phyloP scores from a whole-genome alignment of 2,888 invertebrate species.

The Muscina levida region DNA sequence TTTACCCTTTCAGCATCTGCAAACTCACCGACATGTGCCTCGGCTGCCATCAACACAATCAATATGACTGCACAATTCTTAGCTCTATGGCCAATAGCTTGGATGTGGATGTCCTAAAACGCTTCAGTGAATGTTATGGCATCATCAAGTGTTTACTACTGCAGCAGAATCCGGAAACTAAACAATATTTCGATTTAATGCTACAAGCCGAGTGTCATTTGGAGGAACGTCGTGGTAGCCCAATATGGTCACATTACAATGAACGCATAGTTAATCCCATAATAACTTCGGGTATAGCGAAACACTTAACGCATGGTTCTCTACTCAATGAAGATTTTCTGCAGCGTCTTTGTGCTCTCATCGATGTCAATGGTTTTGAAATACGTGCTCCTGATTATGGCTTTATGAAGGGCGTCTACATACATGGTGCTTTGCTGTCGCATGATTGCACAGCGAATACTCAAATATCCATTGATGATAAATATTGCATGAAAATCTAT shows the following conservation, averaged over 20 bases:
- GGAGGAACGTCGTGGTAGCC: slow-evolving; percentile 81
- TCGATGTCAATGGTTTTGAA: slow-evolving; percentile 90
- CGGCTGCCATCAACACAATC: slow-evolving; percentile 79
- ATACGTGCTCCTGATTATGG: slow-evolving; percentile 81
- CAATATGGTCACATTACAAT: slow-evolving; percentile 82
- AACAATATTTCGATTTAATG: slow-evolving; percentile 81
- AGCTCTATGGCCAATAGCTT: slow-evolving; percentile 75
- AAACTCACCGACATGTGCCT: slow-evolving; percentile 81
- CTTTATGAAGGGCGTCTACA: slow-evolving; percentile 85
- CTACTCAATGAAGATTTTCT: slow-evolving; percentile 81
- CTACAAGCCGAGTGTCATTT: slow-evolving; percentile 83
- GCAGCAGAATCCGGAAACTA: slow-evolving; percentile 78
- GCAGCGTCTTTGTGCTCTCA: slow-evolving; percentile 86
- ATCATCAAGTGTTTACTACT: slow-evolving; percentile 80
- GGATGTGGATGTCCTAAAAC: slow-evolving; percentile 75
- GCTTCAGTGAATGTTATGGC: slow-evolving; percentile 72
- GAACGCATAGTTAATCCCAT: slow-evolving; percentile 79
- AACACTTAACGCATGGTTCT: slow-evolving; percentile 70
- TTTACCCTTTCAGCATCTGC: slow-evolving; percentile 79
- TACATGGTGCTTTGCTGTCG: slow-evolving; percentile 85
- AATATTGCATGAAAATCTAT: slow-evolving; percentile 84
- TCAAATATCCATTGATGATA: slow-evolving; percentile 86
- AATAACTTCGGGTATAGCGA: slow-evolving; percentile 67
- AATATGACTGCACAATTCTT: slow-evolving; percentile 81
- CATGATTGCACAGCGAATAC: slow-evolving; percentile 88